Base-by-base conservation (phyloP, 1,140 invertebrate species). In the Scaptomyza graminum region DNA sequence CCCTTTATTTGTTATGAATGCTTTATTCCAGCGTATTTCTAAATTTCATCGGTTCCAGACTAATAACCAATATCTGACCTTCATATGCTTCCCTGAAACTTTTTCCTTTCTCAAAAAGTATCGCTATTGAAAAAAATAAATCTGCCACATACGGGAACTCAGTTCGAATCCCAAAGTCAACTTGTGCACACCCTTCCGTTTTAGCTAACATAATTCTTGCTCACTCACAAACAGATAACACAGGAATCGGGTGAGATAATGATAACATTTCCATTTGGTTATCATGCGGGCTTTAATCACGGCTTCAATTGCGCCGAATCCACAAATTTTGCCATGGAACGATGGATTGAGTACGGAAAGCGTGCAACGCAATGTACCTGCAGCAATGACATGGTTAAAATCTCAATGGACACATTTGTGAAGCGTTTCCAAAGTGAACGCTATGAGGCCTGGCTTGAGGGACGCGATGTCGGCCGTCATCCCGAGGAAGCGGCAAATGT, bases 291-390 rank as follows among this genome's bases (percentile, higher is more conserved):
- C 0, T 99, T 98, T 79, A 99, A 99, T 93, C 97, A 99, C 93
- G 98, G 98, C 7, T 99, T 98, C 87, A 99, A 99, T 90, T 98
- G 97, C 93, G 99, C 99, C 0, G 99, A 99, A 92, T 99, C 98
- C 0, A 99, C 99, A 0, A 99, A 99, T 93, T 99, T 99, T 94
- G 99, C 99, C 2, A 95, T 97, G 47, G 94, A 95, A 13, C 93
- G 99, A 70, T 99, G 99, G 99, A 96, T 99, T 15, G 99, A 99
- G 92, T 99, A 99, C 93, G 99, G 99, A 0, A 99, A 99, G 93
- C 92, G 97, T 79, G 96, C 97, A 1, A 93, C 94, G 0, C 95
- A 96, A 63, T 98, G 97, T 91, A 95, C 95, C 5, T 98, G 97
- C 92, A 90, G 95, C 78, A 96, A 95, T 82, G 96, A 98, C 91